Evolutionary conservation across 1,140 invertebrate species (phyloP), one percentile per base, ranked within the genome.

Genomic region (Aphaenogaster rudis): DNA sequence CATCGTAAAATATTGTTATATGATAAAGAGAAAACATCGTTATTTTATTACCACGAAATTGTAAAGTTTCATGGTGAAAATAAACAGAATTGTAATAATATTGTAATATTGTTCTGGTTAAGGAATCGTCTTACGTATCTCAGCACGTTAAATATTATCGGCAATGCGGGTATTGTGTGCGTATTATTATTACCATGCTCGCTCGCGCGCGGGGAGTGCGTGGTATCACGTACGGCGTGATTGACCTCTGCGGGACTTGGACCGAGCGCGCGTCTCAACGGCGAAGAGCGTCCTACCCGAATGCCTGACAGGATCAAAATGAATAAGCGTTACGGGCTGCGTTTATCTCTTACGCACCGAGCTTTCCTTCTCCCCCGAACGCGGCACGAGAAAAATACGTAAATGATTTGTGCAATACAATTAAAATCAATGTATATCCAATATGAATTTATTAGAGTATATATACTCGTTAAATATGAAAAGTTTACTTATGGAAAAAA

Each of bases 141-240:
- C 36, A 39, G 17, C 17, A 36, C 36, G 63, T 66, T 39, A 66
- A 66, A 66, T 66, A 66, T 61, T 61, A 61, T 39, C 63, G 33
- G 17, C 17, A 13, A 17, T 33, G 17, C 3, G 36, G 15, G 54
- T 64, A 39, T 66, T 9, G 36, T 66, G 36, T n/a, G 63, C 36
- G 63, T 39, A 39, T 66, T 11, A 33, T 61, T 66, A 66, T 66
- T n/a, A 36, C 17, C 63, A 39, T n/a, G 63, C 36, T 39, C 63
- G 33, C 33, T 63, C 33, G 61, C 28, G 13, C 61, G 33, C 63
- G 36, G 15, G 36, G 8, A 66, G 63, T 36, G 63, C 63, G 36
- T 39, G 17, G 15, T 66, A 66, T 66, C 63, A 66, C 63, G 63
- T 66, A 66, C 63, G 63, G 17, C 63, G 63, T 66, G 63, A 42